Conservation (phyloP, 2,888 invertebrate genomes). For the Drosophila austrosaltans region DNA sequence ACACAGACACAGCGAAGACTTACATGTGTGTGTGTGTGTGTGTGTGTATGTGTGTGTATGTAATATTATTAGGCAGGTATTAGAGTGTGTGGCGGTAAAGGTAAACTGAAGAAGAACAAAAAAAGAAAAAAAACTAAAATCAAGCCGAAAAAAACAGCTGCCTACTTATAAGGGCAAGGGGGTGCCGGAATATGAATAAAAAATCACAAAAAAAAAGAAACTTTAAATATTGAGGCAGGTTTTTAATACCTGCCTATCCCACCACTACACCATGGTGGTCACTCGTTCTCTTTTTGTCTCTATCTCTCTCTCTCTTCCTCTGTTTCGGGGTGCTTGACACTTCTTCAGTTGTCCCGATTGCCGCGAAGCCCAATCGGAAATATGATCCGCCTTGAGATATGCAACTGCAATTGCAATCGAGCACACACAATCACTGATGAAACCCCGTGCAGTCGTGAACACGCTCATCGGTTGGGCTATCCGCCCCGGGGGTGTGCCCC, state of each 20-base stretch:
- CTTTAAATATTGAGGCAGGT: conserved; percentile 47
- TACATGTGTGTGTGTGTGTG: conserved; percentile 57
- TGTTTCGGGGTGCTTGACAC: conserved; percentile 22
- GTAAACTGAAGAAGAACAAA: neutral
- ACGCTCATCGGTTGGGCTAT: neutral
- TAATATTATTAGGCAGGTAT: conserved; percentile 68
- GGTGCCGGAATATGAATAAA: conserved; percentile 21
- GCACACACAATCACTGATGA: conserved; percentile 38
- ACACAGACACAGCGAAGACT: conserved; percentile 52
- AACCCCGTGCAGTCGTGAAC: conserved; percentile 17
- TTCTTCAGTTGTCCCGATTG: conserved; percentile 12
- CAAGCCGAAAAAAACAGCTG: conserved; percentile 43
- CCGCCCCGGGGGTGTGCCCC: neutral
- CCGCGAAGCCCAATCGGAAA: conserved; percentile 54
- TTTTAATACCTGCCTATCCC: conserved; percentile 4
- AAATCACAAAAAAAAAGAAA: conserved; percentile 1
- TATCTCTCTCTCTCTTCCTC: neutral
- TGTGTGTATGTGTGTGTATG: conserved; percentile 47
- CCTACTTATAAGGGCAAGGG: conserved; percentile 59
- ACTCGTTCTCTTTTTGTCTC: neutral
- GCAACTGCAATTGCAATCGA: conserved; percentile 64
- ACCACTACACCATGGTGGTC: neutral
- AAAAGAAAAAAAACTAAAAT: neutral
- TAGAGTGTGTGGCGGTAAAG: conserved; percentile 36
- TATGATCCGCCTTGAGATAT: conserved; percentile 68